Percentiles rank a stretch among this genome's conserved stretches.
Conservation (phyloP, 2,113 vertebrate species). For the Brachypteracias leptosomus region DNA sequence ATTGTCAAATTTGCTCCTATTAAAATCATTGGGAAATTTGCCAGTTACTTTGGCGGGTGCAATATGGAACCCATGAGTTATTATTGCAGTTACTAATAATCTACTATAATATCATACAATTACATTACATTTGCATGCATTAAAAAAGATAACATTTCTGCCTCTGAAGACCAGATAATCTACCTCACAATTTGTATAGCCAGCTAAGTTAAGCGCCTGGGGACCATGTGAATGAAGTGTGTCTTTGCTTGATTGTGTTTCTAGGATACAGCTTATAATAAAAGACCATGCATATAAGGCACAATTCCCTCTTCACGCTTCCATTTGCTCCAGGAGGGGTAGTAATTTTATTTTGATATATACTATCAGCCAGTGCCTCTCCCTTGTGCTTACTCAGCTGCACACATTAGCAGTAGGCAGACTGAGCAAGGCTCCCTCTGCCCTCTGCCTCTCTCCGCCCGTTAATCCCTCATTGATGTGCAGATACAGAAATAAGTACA, state of each 20-base stretch:
- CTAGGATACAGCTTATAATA: not conserved
- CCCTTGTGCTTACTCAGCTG: not conserved
- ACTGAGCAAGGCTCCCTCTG: not conserved
- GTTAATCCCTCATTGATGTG: not conserved
- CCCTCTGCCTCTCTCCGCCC: not conserved
- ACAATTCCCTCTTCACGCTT: not conserved
- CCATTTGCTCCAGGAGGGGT: not conserved
- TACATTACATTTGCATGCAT: conserved; percentile 25
- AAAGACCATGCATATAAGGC: not conserved
- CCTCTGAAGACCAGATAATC: conserved; percentile 8
- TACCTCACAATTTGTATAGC: not conserved
- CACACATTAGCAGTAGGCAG: not conserved
- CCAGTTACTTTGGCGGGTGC: not conserved
- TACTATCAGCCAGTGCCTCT: not conserved
- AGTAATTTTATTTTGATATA: not conserved
- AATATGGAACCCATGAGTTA: not conserved
- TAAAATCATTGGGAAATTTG: conserved; percentile 5
- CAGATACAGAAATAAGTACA: not conserved
- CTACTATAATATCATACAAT: conserved; percentile 2
- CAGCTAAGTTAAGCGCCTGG: not conserved
- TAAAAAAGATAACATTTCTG: conserved; percentile 15
- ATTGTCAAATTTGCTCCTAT: not conserved
- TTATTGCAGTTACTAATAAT: conserved; percentile 34
- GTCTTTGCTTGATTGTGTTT: conserved; percentile 3
- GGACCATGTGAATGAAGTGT: not conserved